These are phyloP conservation scores for Emydura subglobosa DNA, from an alignment of 2,113 vertebrate genomes.

Conservation along the genomic window DNA sequence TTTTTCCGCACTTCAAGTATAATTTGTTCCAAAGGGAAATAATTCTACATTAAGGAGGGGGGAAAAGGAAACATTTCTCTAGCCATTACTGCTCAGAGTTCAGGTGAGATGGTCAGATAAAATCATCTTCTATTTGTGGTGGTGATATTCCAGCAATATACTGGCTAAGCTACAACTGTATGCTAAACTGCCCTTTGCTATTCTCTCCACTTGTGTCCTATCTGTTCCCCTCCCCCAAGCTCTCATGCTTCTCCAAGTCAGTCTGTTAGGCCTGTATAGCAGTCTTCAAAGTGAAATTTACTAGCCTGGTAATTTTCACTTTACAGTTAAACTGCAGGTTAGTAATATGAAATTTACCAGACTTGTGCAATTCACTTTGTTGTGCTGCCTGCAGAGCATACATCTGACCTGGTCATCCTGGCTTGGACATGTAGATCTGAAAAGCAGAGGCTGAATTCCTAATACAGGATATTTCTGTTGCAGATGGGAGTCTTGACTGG, in stretches of 20 bases:
- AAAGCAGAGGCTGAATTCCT: not conserved
- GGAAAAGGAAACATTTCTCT: not conserved
- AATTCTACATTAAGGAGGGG: not conserved
- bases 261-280: not conserved
- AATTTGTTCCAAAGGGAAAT: not conserved
- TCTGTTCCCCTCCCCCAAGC: not conserved
- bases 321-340: not conserved
- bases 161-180: not conserved
- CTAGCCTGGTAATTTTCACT: not conserved
- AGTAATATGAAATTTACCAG: slow-evolving; percentile 1
- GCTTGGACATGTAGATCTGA: slow-evolving; percentile 2
- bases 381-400: not conserved
- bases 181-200: not conserved
- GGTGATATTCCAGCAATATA: not conserved
- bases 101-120: not conserved
- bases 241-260: not conserved
- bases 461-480: not conserved
- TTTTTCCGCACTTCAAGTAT: not conserved
- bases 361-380: not conserved
- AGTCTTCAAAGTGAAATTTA: slow-evolving; percentile 6
- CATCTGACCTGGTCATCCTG: not conserved
- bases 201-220: not conserved
- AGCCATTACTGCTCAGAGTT: not conserved
- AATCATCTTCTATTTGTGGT: not conserved
- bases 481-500: slow-evolving; percentile 4